phyloP scores from a whole-genome alignment of 1,140 invertebrate species.

The Drosophila repleta region DNA sequence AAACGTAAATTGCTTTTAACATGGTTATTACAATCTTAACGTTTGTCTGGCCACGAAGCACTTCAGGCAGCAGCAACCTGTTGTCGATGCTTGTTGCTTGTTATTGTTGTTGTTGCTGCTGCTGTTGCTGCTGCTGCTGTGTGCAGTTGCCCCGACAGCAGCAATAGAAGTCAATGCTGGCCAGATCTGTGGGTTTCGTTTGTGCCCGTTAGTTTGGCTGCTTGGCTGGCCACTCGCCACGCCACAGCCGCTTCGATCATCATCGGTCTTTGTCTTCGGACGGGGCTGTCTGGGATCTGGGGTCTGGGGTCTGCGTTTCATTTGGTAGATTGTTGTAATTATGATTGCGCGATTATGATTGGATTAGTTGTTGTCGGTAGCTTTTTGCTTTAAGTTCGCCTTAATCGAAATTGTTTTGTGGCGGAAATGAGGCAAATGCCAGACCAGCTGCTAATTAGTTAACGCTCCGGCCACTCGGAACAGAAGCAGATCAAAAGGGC shows the following conservation, averaged over 20 bases:
- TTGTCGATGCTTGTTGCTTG: conserved; percentile 45
- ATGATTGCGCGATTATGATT: conserved; percentile 79
- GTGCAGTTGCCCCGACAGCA: conserved; percentile 25
- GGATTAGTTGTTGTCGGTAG: conserved; percentile 76
- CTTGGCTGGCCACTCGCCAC: background rate
- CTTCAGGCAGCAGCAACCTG: conserved; percentile 54
- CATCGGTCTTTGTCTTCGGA: conserved; percentile 17
- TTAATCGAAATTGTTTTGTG: conserved; percentile 74
- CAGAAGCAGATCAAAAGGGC: conserved; percentile 45
- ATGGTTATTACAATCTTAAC: conserved; percentile 83
- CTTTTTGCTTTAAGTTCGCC: conserved; percentile 44
- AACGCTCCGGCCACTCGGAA: conserved; percentile 21
- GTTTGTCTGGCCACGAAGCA: conserved; percentile 79
- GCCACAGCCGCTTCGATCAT: conserved; percentile 26
- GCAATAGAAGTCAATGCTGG: conserved; percentile 45
- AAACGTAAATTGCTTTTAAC: conserved; percentile 83
- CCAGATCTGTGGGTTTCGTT: conserved; percentile 20
- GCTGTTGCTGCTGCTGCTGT: conserved; percentile 26
- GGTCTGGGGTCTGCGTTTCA: conserved; percentile 38
- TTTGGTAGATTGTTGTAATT: conserved; percentile 75
- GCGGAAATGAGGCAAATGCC: conserved; percentile 59
- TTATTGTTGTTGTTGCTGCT: conserved; percentile 32
- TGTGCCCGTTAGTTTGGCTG: conserved; percentile 41
- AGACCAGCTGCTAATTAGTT: conserved; percentile 69
- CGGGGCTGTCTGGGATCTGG: background rate